A percentile compares a stretch with the other conserved stretches of the same genome.
Conservation (phyloP, 2,113 vertebrate species). For the Nematolebias whitei region DNA sequence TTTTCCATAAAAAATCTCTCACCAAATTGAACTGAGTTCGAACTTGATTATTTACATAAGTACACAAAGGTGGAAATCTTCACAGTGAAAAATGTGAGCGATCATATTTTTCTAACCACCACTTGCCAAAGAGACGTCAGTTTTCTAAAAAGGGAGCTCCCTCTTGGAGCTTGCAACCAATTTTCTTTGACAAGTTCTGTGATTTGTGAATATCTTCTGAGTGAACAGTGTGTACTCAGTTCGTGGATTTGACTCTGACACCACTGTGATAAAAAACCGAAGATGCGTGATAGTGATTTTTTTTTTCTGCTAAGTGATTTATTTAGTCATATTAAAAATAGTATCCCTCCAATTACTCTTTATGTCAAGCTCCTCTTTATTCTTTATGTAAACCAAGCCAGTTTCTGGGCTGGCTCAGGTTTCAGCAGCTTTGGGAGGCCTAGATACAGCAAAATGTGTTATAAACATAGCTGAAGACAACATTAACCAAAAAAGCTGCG, state of each 20-base stretch:
- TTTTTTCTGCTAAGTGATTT: not conserved
- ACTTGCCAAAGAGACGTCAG: slow-evolving; percentile 12
- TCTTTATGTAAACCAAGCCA: too few species aligned
- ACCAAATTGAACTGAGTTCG: not conserved
- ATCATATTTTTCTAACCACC: slow-evolving; percentile 7
- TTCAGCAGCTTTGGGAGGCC: too few species aligned
- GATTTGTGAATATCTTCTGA: slow-evolving; percentile 25
- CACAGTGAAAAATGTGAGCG: slow-evolving; percentile 15
- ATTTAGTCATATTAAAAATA: not conserved
- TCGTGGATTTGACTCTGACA: slow-evolving; percentile 4
- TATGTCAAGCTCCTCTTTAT: too few species aligned
- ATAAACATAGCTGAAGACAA: too few species aligned
- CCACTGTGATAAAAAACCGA: slow-evolving; percentile 17
- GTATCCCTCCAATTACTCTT: not conserved
- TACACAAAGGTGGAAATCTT: not conserved
- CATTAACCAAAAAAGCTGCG: too few species aligned
- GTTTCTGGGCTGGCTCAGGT: too few species aligned
- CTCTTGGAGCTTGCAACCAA: not conserved
- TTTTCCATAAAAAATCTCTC: not conserved
- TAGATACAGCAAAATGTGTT: too few species aligned
- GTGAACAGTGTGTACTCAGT: slow-evolving; percentile 12
- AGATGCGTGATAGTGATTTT: too few species aligned
- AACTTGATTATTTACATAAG: not conserved
- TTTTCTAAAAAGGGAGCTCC: not conserved
- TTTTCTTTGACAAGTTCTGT: slow-evolving; percentile 8